Percentiles rank a stretch among this genome's conserved stretches.
Evolutionary conservation across 2,113 vertebrate genomes (phyloP).

Genomic region (Elephantulus edwardii): DNA sequence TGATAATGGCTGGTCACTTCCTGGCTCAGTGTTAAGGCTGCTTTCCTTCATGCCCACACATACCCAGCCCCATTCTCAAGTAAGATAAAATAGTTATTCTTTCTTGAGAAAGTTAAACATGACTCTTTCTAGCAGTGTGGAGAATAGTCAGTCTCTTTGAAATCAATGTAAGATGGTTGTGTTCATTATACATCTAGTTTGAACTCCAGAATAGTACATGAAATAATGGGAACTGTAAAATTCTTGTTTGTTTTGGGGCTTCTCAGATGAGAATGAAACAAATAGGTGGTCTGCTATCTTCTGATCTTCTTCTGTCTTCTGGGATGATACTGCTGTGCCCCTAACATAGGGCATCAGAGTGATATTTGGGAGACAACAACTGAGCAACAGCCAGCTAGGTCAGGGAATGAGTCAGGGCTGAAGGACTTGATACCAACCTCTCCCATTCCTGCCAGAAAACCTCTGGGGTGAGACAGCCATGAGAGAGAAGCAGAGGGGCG

Average conservation of each 20-base stretch:
- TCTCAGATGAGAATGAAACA: neutral
- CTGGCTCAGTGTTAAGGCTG: constrained; percentile 9
- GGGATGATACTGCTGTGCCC: neutral
- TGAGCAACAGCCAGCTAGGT: constrained; percentile 57
- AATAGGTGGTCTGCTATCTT: neutral
- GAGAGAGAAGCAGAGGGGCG: constrained; percentile 39
- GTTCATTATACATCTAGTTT: constrained; percentile 12
- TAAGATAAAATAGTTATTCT: constrained; percentile 9
- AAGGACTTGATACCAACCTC: constrained; percentile 67
- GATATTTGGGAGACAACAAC: constrained; percentile 54
- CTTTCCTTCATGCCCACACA: neutral
- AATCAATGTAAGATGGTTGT: neutral
- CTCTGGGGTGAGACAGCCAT: constrained; percentile 42
- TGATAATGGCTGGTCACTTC: constrained; percentile 52
- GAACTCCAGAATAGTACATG: neutral
- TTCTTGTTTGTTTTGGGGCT: neutral
- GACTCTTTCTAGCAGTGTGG: constrained; percentile 24
- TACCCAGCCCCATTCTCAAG: neutral
- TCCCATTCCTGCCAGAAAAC: constrained; percentile 66
- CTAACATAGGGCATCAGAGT: neutral
- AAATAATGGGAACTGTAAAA: neutral
- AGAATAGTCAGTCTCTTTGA: neutral
- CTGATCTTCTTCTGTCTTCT: neutral
- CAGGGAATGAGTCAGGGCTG: constrained; percentile 70
- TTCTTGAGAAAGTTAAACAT: constrained; percentile 16